Conservation (phyloP, 92 coral and sea anemone genomes). For the Palythoa heliodiscus region DNA sequence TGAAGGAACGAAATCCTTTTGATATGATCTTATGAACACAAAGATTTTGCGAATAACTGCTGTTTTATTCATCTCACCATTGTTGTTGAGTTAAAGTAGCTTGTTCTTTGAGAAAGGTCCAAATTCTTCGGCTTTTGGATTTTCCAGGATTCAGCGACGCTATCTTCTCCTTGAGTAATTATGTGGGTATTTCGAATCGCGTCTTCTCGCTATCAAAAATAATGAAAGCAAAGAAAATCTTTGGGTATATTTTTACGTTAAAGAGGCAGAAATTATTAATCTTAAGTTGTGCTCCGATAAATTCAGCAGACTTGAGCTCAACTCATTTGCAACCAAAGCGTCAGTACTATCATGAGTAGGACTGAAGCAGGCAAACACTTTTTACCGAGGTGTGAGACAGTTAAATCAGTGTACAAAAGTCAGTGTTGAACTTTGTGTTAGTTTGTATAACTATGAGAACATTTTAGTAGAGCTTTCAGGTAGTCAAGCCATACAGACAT, state of each 20-base stretch:
- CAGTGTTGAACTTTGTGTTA: too few relatives aligned
- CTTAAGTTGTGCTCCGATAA: background rate
- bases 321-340: too few relatives aligned
- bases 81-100: conserved; percentile 81
- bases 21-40: background rate
- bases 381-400: too few relatives aligned
- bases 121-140: conserved; percentile 66
- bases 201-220: conserved; percentile 72
- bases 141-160: conserved; percentile 72
- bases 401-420: too few relatives aligned
- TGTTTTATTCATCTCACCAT: conserved; percentile 39
- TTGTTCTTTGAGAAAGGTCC: conserved; percentile 73
- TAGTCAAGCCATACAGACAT: too few relatives aligned
- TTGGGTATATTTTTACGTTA: too few relatives aligned
- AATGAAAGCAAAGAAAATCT: background rate
- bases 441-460: too few relatives aligned
- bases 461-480: too few relatives aligned
- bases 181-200: conserved; percentile 66
- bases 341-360: too few relatives aligned
- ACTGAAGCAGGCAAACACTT: too few relatives aligned
- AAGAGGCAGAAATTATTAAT: background rate
- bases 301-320: too few relatives aligned
- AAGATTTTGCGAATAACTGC: background rate
- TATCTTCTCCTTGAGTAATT: conserved; percentile 69
- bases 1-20: background rate